Percentiles rank a stretch among this genome's conserved stretches.
These are phyloP conservation scores for Zapornia atra DNA, from an alignment of 2,113 vertebrate genomes.

Conservation along the genomic window DNA sequence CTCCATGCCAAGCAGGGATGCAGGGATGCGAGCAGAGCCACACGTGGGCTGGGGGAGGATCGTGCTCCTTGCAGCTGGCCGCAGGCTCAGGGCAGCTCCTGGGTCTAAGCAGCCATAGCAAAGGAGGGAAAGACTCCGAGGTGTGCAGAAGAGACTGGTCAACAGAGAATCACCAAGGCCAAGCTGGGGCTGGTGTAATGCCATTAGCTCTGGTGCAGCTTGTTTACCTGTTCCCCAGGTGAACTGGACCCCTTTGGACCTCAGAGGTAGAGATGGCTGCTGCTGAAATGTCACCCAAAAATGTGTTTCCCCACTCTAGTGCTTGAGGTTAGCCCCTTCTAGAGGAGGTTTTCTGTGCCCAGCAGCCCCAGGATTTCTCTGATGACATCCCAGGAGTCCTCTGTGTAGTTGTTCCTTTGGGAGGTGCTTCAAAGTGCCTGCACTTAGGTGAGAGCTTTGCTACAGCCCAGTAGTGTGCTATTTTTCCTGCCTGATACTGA, in stretches of 20 bases:
- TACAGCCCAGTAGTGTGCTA: background rate
- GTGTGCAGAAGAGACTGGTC: background rate
- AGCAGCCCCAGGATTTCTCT: background rate
- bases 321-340: background rate
- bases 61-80: background rate
- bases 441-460: background rate
- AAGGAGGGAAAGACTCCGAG: accelerated
- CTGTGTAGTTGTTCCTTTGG: background rate
- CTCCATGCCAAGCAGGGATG: background rate
- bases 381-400: background rate
- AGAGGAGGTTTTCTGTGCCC: background rate
- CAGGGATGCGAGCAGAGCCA: background rate
- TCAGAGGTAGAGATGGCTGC: background rate
- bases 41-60: accelerated
- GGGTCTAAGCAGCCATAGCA: background rate
- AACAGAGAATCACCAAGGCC: background rate
- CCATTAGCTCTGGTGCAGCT: background rate
- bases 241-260: background rate
- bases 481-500: background rate
- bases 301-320: background rate
- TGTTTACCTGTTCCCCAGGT: background rate
- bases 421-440: background rate
- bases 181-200: background rate
- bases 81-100: accelerated
- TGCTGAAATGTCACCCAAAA: background rate